Evolutionary conservation across 2,113 vertebrate genomes (phyloP), one percentile per base, ranked within the genome.

Genomic region (Spheniscus mendiculus): DNA sequence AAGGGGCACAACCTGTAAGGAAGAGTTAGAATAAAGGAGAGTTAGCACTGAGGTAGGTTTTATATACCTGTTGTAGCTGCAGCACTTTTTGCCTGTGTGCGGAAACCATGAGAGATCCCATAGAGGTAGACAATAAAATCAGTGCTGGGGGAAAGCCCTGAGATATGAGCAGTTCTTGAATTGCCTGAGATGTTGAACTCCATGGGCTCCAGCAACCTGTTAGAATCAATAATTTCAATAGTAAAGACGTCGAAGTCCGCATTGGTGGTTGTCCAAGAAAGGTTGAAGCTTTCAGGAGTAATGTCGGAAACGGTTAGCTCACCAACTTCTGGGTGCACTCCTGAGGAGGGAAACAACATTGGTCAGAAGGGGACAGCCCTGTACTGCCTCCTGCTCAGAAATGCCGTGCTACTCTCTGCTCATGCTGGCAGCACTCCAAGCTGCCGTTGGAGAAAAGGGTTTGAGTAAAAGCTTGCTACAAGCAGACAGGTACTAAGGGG

Each of bases 161-260:
- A 98, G 97, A 99, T 98, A 73, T 98, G 97, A 94, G 98, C 96
- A 61, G 98, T 99, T 95, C 97, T 98, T 74, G 98, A 98, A 96
- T 96, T 93, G 90, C 96, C 98, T 69, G 99, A 99, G 83, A 99
- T 22, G 90, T 99, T 99, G 97, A 98, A 98, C 95, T 99, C 99
- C 97, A 96, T 96, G 49, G 97, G 98, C 95, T 99, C 98, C 97
- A 97, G 98, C 96, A 99, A 98, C 99, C 99, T 99, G 98, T 99
- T 99, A 86, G 99, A 99, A 99, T 99, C 99, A 99, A 99, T 99
- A 98, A 99, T 98, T 98, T 99, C 99, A 99, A 99, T 97, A 97
- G 98, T 98, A 99, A 99, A 99, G 96, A 77, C 47, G 95, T 99
- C 98, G 95, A 99, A 98, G 87, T 97, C 95, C 73, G 98, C 98